Percentiles rank a stretch among this genome's conserved stretches.
These are phyloP conservation scores for Rhinella marina DNA, from an alignment of 2,797 vertebrate genomes.

Conservation along the genomic window DNA sequence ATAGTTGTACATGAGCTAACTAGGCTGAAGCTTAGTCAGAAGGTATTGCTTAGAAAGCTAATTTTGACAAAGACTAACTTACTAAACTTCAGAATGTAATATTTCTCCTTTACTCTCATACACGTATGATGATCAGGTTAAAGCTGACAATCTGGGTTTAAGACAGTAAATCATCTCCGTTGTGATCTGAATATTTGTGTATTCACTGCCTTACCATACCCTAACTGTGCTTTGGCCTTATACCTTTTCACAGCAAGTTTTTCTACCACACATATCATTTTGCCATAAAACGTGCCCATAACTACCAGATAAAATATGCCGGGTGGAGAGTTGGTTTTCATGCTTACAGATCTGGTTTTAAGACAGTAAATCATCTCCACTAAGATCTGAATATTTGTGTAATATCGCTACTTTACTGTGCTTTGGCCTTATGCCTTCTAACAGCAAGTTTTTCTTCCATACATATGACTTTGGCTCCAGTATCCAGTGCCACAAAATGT, in stretches of 20 bases:
- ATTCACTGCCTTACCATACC: background rate
- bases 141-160: background rate
- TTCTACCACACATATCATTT: background rate
- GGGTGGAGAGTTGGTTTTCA: background rate
- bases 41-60: background rate
- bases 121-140: background rate
- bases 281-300: background rate
- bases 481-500: background rate
- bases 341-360: background rate
- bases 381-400: background rate
- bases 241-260: background rate
- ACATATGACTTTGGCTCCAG: background rate
- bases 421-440: background rate
- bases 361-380: slow-evolving; percentile 13
- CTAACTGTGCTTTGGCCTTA: background rate
- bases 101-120: background rate
- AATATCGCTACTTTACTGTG: background rate
- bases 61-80: background rate
- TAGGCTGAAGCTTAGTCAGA: background rate
- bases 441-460: background rate
- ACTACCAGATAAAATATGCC: background rate
- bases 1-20: background rate
- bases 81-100: background rate
- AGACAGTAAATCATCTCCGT: slow-evolving; percentile 14
- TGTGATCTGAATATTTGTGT: background rate